phyloP scores from a whole-genome alignment of 2,797 vertebrate species.

The Hirundo rustica region DNA sequence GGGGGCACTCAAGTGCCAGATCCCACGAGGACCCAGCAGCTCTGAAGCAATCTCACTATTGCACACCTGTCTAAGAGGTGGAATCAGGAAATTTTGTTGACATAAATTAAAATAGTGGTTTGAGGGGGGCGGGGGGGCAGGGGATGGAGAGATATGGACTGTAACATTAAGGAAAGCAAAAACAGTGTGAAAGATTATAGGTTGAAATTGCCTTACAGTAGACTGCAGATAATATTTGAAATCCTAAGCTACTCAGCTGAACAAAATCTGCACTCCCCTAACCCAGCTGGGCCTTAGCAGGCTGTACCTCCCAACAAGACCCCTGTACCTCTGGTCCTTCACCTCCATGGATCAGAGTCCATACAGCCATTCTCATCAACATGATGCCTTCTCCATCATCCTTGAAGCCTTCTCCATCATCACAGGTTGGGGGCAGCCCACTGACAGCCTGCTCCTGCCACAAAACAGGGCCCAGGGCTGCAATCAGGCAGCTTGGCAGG shows the following conservation, averaged over 20 bases:
- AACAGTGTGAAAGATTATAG: not conserved
- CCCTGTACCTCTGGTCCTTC: accelerated
- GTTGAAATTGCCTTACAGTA: not conserved
- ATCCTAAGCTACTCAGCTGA: not conserved
- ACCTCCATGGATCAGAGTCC: not conserved
- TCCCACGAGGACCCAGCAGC: not conserved
- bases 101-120: not conserved
- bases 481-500: accelerated
- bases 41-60: not conserved
- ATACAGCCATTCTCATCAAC: not conserved
- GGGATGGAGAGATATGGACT: not conserved
- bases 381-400: not conserved
- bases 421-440: not conserved
- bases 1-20: not conserved
- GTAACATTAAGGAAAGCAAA: not conserved
- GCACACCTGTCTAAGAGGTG: not conserved
- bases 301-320: not conserved
- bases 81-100: not conserved
- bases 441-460: not conserved
- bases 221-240: not conserved
- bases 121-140: accelerated
- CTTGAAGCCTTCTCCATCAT: not conserved
- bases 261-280: not conserved
- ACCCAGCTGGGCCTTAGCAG: not conserved
- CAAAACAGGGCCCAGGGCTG: not conserved